Evolutionary conservation across 2,888 invertebrate genomes (phyloP).

Genomic region (Nemurella pictetii): DNA sequence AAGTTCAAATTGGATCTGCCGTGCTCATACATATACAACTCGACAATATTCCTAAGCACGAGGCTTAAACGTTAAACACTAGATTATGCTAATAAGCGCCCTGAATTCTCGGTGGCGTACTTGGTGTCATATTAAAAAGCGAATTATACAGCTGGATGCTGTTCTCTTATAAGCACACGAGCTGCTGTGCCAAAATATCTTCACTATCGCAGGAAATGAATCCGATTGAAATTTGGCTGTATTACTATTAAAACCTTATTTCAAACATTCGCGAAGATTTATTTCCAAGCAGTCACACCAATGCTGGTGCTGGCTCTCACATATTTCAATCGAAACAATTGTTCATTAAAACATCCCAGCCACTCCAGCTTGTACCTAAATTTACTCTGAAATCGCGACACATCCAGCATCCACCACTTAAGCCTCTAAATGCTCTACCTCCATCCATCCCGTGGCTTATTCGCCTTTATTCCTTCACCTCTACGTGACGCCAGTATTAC

Average conservation of each 20-base stretch:
- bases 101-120: background rate
- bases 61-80: background rate
- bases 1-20: background rate
- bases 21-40: background rate
- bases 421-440: background rate
- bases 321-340: background rate
- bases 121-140: background rate
- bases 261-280: background rate
- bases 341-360: background rate
- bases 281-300: background rate
- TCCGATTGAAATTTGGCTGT: background rate
- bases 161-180: background rate
- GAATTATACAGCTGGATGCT: background rate
- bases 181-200: background rate
- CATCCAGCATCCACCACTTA: background rate
- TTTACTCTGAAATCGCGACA: background rate
- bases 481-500: background rate
- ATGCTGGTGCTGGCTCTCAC: background rate
- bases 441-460: background rate
- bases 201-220: background rate
- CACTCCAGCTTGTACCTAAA: background rate
- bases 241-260: background rate
- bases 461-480: background rate
- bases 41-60: background rate
- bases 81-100: background rate